Conservation (phyloP, 1,140 invertebrate species). For the Polyergus mexicanus region DNA sequence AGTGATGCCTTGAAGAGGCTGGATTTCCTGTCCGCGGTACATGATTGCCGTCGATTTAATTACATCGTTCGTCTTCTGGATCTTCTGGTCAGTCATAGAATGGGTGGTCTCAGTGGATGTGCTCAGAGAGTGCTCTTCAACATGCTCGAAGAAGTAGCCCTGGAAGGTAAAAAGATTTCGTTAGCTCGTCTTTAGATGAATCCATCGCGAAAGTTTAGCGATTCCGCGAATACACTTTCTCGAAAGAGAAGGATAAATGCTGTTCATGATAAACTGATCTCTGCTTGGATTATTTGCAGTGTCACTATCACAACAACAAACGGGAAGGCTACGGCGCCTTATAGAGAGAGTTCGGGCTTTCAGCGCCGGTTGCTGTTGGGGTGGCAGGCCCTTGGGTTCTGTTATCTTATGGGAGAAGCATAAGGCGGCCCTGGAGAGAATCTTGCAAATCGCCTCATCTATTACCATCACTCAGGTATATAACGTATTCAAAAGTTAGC, state of each 20-base stretch:
- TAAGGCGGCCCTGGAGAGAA: slow-evolving; percentile 93
- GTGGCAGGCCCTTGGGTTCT: slow-evolving; percentile 93
- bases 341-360: slow-evolving; percentile 92
- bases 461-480: slow-evolving; percentile 92
- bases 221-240: background rate
- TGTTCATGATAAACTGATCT: background rate
- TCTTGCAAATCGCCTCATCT: slow-evolving; percentile 92
- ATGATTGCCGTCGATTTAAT: slow-evolving; percentile 97
- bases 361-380: slow-evolving; percentile 92
- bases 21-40: slow-evolving; percentile 97
- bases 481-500: slow-evolving; percentile 47
- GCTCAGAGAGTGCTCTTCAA: slow-evolving; percentile 97
- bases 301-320: slow-evolving; percentile 95
- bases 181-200: background rate
- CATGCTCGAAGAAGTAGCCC: slow-evolving; percentile 97
- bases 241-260: background rate
- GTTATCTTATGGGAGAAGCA: slow-evolving; percentile 96
- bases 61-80: slow-evolving; percentile 98
- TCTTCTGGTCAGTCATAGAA: slow-evolving; percentile 91
- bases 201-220: background rate
- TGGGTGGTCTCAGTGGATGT: slow-evolving; percentile 94
- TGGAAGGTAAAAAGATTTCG: slow-evolving; percentile 90
- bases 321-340: slow-evolving; percentile 92
- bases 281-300: slow-evolving; percentile 87
- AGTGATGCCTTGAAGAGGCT: slow-evolving; percentile 97